phyloP scores from a whole-genome alignment of 1,140 invertebrate genomes.

The Atta colombica region DNA sequence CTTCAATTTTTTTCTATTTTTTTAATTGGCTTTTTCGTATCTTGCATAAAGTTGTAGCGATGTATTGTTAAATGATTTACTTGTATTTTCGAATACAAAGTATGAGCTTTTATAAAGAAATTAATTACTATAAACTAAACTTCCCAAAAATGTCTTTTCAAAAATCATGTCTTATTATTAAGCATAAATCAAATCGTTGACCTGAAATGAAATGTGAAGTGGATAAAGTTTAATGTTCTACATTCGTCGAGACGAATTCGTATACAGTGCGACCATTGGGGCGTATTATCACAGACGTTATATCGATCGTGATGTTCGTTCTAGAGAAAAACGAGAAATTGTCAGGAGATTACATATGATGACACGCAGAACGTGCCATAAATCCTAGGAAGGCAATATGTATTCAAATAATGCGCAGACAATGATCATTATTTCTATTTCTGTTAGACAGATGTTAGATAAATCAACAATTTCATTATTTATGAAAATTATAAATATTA shows the following conservation, averaged over 20 bases:
- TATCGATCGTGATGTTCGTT: constrained; percentile 37
- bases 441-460: not conserved
- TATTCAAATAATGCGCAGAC: constrained; percentile 19
- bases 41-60: not conserved
- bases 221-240: constrained; percentile 30
- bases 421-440: not conserved
- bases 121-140: not conserved
- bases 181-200: not conserved
- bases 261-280: constrained; percentile 1
- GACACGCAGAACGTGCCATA: not conserved
- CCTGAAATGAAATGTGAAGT: constrained; percentile 4
- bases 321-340: constrained; percentile 61
- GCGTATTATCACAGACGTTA: constrained; percentile 3
- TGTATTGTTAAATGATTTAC: not conserved
- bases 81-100: not conserved
- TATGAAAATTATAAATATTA: not conserved
- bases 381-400: not conserved
- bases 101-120: not conserved
- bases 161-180: not conserved
- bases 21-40: not conserved
- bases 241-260: constrained; percentile 46
- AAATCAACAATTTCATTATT: not conserved
- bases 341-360: constrained; percentile 41
- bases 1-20: not conserved
- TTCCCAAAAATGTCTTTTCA: not conserved